Base-by-base conservation (phyloP, 2,888 invertebrate species). In the Pegoplata infirma region DNA sequence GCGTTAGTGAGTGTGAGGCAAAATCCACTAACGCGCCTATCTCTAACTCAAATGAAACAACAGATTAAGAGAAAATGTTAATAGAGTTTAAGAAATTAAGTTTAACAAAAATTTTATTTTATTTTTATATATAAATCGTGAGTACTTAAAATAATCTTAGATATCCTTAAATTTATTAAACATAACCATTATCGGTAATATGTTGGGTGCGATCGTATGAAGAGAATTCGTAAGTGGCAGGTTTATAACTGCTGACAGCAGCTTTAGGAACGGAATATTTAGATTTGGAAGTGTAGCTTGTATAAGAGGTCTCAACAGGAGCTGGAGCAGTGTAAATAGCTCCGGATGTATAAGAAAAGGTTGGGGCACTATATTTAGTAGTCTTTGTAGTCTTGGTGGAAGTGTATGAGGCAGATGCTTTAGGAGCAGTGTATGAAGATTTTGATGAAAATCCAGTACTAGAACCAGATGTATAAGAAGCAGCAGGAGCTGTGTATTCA, bases 131-230 rank as follows among this genome's bases (percentile, higher is more conserved):
- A 49, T 68, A n/a, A n/a, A 14, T 59, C 12, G 21, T 36, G 44
- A n/a, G 44, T 25, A 7, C 3, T 36, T 44, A 53, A 19, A n/a
- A 12, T 61, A 23, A 49, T 76, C 53, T 61, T n/a, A n/a, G 56
- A 23, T 55, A 14, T 46, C 51, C 56, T 51, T 64, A 80, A 64
- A 36, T 83, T 53, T 81, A 76, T 79, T 88, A 88, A 59, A 88
- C 84, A 40, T 88, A 88, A 64, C 88, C 88, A 14, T 88, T 88
- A 71, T 87, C 86, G 79, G 84, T 80, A 25, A 84, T 87, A 77
- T 88, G 88, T 44, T 80, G 78, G 64, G 88, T 88, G 28, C 82
- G 86, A 21, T 84, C 66, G 61, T 21, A 19, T 21, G 36, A 16
- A n/a, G 67, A 63, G 32, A 1, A 32, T 6, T 4, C 8, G 28